Evolutionary conservation across 2,113 vertebrate genomes (phyloP), one percentile per base, ranked within the genome.

Genomic region (Pristiophorus japonicus): DNA sequence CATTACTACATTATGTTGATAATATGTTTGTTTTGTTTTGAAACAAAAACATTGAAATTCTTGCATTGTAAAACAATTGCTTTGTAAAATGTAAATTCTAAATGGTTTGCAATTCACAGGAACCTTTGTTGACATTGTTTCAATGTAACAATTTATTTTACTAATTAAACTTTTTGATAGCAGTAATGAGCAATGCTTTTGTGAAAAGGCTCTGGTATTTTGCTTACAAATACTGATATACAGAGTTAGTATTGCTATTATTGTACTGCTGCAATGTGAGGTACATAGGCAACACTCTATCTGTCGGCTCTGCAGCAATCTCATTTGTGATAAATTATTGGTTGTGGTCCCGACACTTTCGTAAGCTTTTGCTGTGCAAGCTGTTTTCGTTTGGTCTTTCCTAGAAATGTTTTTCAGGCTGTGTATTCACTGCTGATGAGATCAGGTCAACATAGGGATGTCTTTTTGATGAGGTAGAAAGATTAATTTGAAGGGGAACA

Each of bases 241-340:
- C 34, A 93, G 91, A 20, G 34, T 67, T 24, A 47, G 22, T 67
- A 22, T 94, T 94, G 90, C 55, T 62, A 38, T 91, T 34, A 91
- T 59, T 94, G 63, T 47, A 27, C n/a, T 94, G 92, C 22, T 70
- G 24, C 12, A 47, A 27, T 66, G 65, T 47, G 42, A 94, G 65
- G 65, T 47, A 38, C 24, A 47, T 42, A 47, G 91, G 3, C 63
- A 30, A 47, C 0, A 5, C 24, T 67, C 22, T 66, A 94, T 45
- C 92, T 70, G 92, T 70, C 92, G 18, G 24, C 45, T 94, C 63
- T 27, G 65, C 38, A 47, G 63, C 65, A 30, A 94, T 70, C 65
- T 94, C 92, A 47, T 94, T 94, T 66, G 42, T 94, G 92, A 94
- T 94, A 94, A 94, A 94, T 94, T 94, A 30, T 42, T 94, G 92